Base-by-base conservation (phyloP, 2,113 vertebrate genomes). In the Pleuronectes platessa region DNA sequence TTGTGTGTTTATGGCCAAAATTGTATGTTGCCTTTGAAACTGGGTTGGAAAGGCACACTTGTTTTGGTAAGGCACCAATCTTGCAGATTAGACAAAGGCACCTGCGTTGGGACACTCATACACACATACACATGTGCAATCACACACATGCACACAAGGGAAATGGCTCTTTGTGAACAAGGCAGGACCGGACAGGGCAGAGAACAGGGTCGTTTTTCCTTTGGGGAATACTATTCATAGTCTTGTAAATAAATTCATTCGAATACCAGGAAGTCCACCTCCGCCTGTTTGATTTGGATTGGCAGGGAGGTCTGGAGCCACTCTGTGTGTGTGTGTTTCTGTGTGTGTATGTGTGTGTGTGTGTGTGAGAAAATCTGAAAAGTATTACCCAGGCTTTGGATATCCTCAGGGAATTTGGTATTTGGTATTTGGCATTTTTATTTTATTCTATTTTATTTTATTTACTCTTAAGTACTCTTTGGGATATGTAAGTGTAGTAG, bases 221-320 rank as follows among this genome's bases (percentile, higher is more conserved):
- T 54, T 1, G 37, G 84, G 81, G 71, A 79, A 86, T 40, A 63
- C 79, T 86, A 90, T 90, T 91, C 82, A 86, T 90, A 87, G 85
- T 71, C 47, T 51, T 49, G 75, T 80, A 91, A 93, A 92, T 88
- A 92, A 92, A 90, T 71, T 88, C 65, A 90, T 88, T 83, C 85
- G 73, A 88, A 90, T 75, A 90, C 62, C 61, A 90, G 91, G 83
- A 92, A 83, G 86, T 89, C 68, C 73, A 89, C 45, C 61, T 61
- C 78, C 15, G n/a, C 62, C 63, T 66, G 68, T 71, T 81, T 84
- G 66, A 82, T 63, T 69, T 71, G 61, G 55, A 82, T 53, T 81
- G 69, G 67, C 65, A 63, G 49, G 60, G 71, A 86, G 66, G 59
- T 17, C 71, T 62, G 55, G 53, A 81, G 71, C 26, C 64, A 78